Conservation (phyloP, 2,113 vertebrate genomes). For the Psilopogon haemacephalus region DNA sequence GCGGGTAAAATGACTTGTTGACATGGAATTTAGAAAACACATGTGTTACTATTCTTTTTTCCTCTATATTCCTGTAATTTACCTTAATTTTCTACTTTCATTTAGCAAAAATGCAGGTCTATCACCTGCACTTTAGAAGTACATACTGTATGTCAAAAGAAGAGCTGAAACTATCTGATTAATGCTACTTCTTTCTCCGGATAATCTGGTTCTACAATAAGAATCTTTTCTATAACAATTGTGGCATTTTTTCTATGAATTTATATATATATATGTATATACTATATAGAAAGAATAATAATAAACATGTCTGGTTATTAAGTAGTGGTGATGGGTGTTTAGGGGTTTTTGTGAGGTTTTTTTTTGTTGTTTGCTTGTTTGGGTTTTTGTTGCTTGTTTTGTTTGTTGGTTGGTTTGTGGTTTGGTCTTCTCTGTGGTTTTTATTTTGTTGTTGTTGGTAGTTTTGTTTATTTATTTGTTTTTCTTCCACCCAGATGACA, state of each 20-base stretch:
- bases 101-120: not conserved
- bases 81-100: not conserved
- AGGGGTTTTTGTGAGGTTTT: not conserved
- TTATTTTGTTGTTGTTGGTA: not conserved
- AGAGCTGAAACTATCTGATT: not conserved
- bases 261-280: too few species aligned
- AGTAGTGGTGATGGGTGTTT: rapidly evolving
- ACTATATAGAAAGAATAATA: not conserved
- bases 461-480: not conserved
- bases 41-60: not conserved
- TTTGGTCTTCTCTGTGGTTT: too few species aligned
- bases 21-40: not conserved
- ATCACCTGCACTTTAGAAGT: not conserved
- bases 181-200: not conserved
- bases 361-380: too few species aligned
- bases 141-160: not conserved
- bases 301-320: not conserved
- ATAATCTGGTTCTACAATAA: not conserved
- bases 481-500: slow-evolving; percentile 80
- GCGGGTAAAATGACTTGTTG: not conserved
- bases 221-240: not conserved
- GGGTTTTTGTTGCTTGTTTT: too few species aligned
- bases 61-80: not conserved
- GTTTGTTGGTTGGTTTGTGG: too few species aligned
- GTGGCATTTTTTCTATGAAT: not conserved